Base-by-base conservation (phyloP, 1,140 invertebrate species). In the Trissolcus basalis region DNA sequence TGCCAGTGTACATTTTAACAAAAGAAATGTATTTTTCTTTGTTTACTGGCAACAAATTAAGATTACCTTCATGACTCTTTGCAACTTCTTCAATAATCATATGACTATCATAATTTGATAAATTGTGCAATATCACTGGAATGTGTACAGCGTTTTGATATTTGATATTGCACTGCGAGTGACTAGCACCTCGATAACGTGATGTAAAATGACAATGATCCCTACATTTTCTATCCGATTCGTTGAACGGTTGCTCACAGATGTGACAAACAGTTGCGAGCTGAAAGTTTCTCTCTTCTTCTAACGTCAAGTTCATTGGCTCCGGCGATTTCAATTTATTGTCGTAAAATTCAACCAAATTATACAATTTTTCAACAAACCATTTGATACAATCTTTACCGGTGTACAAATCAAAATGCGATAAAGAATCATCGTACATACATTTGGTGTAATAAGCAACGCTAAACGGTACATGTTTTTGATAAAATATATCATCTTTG, bases 401-500 rank as follows among this genome's bases (percentile, higher is more conserved):
- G 39, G 65, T 76, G 48, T 85, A 73, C 32, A 71, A 50, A 60
- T 71, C 60, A 78, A 77, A 84, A 60, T 78, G 59, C 14, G 81
- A 83, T 4, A 86, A 36, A 10, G 72, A 67, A 60, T 86, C 78
- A 80, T 88, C 74, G 75, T 73, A 86, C 32, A 49, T 71, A 78
- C 85, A 88, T 61, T 85, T 79, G 0, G 84, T 60, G 68, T 85
- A 86, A 60, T 85, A 86, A 14, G 77, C 86, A 65, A 85, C 76
- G 74, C 80, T 84, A 48, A 81, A 83, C 4, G 79, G 74, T n/a
- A 79, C 73, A 75, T 88, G 83, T 77, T 33, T 27, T 27, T 27
- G 19, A n/a, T n/a, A n/a, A 27, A 27, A 27, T 27, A 1, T 6
- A 3, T 3, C 4, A 51, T 82, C 58, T 5, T 80, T 39, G n/a